Conservation (phyloP, 2,888 invertebrate species). For the Drosophila ezoana region DNA sequence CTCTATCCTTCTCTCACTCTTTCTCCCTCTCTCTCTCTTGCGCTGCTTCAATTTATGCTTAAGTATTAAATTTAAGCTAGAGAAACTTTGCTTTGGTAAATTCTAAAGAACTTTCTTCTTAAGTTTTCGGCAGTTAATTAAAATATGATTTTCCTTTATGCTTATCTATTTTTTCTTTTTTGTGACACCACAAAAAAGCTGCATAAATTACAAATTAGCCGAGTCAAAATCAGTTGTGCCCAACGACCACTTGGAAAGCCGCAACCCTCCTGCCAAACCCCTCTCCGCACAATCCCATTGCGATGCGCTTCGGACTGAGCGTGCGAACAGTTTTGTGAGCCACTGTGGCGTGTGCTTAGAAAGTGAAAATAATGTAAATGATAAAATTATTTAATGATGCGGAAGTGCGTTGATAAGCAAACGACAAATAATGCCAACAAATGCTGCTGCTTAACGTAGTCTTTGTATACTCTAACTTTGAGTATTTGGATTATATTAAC, state of each 20-base stretch:
- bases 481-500: neutral
- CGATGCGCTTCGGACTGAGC: constrained; percentile 23
- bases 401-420: constrained; percentile 82
- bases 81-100: constrained; percentile 5
- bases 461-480: constrained; percentile 38
- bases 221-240: constrained; percentile 51
- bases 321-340: constrained; percentile 48
- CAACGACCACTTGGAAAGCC: constrained; percentile 22
- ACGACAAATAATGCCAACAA: constrained; percentile 70
- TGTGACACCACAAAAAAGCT: constrained; percentile 37
- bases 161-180: constrained; percentile 14
- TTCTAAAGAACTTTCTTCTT: constrained; percentile 14
- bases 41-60: constrained; percentile 5
- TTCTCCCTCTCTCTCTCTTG: neutral
- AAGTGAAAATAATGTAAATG: constrained; percentile 83
- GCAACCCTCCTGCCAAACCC: constrained; percentile 12
- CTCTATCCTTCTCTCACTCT: neutral
- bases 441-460: constrained; percentile 15
- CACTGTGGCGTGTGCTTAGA: constrained; percentile 66
- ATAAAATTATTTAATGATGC: constrained; percentile 83
- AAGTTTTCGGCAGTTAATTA: constrained; percentile 68
- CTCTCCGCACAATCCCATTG: neutral
- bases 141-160: constrained; percentile 53
- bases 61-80: constrained; percentile 17
- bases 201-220: constrained; percentile 80